Evolutionary conservation across 2,888 invertebrate genomes (phyloP), one percentile per base, ranked within the genome.

Genomic region (Pyrocoelia pectoralis): DNA sequence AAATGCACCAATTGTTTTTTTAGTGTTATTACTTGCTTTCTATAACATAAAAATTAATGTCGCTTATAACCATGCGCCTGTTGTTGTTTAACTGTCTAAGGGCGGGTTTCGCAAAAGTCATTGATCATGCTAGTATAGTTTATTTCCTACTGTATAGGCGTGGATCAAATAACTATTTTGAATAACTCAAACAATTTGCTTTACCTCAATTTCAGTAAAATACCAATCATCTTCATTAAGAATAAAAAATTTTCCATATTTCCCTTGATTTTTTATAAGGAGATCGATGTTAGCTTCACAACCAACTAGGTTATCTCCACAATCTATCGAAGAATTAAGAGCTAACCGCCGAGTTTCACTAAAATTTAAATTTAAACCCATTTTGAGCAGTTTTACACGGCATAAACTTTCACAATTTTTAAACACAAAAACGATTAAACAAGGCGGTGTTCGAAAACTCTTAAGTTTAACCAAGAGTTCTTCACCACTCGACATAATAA

Each of bases 151-250:
- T n/a, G n/a, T n/a, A n/a, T n/a, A n/a, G n/a, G n/a, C n/a, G n/a
- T n/a, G n/a, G n/a, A n/a, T n/a, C n/a, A n/a, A n/a, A n/a, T n/a
- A n/a, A n/a, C n/a, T n/a, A n/a, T n/a, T n/a, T n/a, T n/a, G n/a
- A n/a, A n/a, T n/a, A n/a, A n/a, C n/a, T n/a, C n/a, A n/a, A n/a
- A n/a, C n/a, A n/a, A n/a, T n/a, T n/a, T n/a, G n/a, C n/a, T n/a
- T 73, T 75, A 83, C 83, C 63, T 76, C 68, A 28, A 83, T 71
- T 52, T 77, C 68, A 71, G 74, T 75, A 10, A 72, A 72, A 61
- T 72, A 76, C 83, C 84, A 84, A 66, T 83, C 79, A 3, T 78
- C 74, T 72, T 84, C 83, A 17, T 78, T 79, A 62, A 83, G 76
- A 29, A 82, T 70, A 60, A 83, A 83, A 72, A 84, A 84, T 61